Evolutionary conservation across 1,140 invertebrate species (phyloP), one percentile per base, ranked within the genome.

Genomic region (Drosophila serrata): DNA sequence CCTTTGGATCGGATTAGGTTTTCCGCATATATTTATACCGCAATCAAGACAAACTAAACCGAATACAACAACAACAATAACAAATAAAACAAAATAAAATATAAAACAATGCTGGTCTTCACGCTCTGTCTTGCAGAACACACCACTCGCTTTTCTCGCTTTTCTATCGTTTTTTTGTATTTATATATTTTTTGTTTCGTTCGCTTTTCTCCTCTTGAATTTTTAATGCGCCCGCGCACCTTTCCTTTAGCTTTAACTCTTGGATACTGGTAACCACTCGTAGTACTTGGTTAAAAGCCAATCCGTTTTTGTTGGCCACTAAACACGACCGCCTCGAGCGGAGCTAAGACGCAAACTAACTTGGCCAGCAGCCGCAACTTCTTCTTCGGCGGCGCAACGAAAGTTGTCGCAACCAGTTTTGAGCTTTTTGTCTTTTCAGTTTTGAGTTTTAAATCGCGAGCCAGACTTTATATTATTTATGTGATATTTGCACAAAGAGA

Each of bases 61-160:
- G 59, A 24, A 11, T 37, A 65, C 62, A 82, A 70, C 24, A 76
- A 81, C 5, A 76, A 81, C 5, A 42, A 33, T 27, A 53, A 53
- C 31, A 79, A 69, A 57, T 72, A 75, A 67, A 62, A 58, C 43
- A 65, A 68, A 65, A 77, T 37, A 77, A 17, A 48, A 48, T 75
- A 63, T 49, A 42, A 63, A 75, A 75, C 60, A 79, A 74, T 45
- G 61, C 63, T 87, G 77, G 77, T 85, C 85, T 88, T 88, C 85
- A 88, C 85, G 85, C 85, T 88, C 37, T 82, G 85, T 85, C 85
- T 88, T 90, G 85, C 85, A 88, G 85, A 88, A 88, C 85, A 88
- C 81, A 75, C 46, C 60, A 67, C 67, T 80, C 61, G 59, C 63
- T 80, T 82, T 78, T 49, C 58, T 35, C 35, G 42, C 61, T 78